A percentile compares a stretch with the other conserved stretches of the same genome.
phyloP scores from a whole-genome alignment of 2,797 vertebrate species.

The Poeciliopsis gracilis region DNA sequence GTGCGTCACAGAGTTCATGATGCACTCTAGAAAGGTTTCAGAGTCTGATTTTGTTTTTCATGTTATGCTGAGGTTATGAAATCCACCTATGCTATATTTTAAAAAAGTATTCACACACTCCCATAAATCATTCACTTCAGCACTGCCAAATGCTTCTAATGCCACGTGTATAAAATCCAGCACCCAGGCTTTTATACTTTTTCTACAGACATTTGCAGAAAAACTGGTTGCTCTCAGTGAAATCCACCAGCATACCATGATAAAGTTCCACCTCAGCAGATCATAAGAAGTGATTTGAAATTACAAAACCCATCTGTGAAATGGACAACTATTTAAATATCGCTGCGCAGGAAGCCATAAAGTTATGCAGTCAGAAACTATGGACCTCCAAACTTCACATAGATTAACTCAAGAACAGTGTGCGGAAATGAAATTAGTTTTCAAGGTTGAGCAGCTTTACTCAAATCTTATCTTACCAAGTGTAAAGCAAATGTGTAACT shows the following conservation, averaged over 20 bases:
- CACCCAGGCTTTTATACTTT: neutral
- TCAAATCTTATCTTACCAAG: neutral
- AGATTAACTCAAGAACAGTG: neutral
- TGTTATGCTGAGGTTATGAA: neutral
- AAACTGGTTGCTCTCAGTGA: neutral
- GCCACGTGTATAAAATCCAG: neutral
- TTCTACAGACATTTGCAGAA: neutral
- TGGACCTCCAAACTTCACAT: neutral
- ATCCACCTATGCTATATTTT: neutral
- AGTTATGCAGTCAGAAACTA: neutral
- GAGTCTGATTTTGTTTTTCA: neutral
- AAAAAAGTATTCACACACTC: neutral
- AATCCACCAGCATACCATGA: neutral
- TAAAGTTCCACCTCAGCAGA: neutral
- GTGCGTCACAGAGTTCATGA: neutral
- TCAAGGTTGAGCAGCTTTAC: neutral
- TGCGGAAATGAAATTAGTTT: neutral
- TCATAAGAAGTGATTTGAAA: neutral
- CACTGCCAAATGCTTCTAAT: neutral
- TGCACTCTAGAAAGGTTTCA: neutral
- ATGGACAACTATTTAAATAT: neutral
- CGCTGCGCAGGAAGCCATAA: neutral
- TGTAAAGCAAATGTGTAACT: neutral
- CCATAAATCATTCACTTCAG: neutral
- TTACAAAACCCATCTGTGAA: neutral